Conservation (phyloP, 2,888 invertebrate genomes). For the Deilephila porcellus region DNA sequence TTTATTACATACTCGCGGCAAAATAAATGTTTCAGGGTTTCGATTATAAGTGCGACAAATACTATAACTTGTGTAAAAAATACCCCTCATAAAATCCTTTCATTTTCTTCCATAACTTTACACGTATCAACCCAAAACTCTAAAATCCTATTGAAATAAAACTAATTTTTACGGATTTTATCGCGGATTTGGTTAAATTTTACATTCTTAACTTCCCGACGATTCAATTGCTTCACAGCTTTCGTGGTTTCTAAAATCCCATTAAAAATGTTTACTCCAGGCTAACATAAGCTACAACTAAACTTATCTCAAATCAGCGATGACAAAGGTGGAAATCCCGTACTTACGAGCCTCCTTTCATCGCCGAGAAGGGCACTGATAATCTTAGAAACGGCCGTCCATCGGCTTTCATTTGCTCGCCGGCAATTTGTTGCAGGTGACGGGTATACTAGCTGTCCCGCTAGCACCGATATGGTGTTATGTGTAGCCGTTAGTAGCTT, state of each 20-base stretch:
- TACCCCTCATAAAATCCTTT: too few relatives aligned
- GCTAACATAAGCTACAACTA: not conserved
- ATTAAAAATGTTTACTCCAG: not conserved
- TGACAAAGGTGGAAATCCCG: constrained; percentile 20
- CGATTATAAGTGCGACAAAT: not conserved
- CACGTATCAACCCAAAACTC: too few relatives aligned
- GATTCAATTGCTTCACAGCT: too few relatives aligned
- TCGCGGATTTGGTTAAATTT: too few relatives aligned
- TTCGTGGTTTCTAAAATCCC: too few relatives aligned
- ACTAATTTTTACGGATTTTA: too few relatives aligned
- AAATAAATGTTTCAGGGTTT: too few relatives aligned
- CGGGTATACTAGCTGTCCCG: not conserved
- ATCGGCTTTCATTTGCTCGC: constrained; percentile 9
- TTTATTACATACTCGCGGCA: too few relatives aligned
- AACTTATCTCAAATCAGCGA: not conserved
- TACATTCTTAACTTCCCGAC: too few relatives aligned
- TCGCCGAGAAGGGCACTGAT: constrained; percentile 12
- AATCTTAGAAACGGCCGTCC: constrained; percentile 16
- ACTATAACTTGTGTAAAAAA: not conserved
- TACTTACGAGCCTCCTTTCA: constrained; percentile 20
- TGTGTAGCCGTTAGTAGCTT: not conserved
- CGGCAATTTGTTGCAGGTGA: constrained; percentile 15
- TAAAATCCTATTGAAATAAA: too few relatives aligned
- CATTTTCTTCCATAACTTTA: too few relatives aligned
- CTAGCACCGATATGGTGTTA: not conserved